These are phyloP conservation scores for Cebus imitator DNA, from an alignment of 2,113 vertebrate species.

Conservation along the genomic window DNA sequence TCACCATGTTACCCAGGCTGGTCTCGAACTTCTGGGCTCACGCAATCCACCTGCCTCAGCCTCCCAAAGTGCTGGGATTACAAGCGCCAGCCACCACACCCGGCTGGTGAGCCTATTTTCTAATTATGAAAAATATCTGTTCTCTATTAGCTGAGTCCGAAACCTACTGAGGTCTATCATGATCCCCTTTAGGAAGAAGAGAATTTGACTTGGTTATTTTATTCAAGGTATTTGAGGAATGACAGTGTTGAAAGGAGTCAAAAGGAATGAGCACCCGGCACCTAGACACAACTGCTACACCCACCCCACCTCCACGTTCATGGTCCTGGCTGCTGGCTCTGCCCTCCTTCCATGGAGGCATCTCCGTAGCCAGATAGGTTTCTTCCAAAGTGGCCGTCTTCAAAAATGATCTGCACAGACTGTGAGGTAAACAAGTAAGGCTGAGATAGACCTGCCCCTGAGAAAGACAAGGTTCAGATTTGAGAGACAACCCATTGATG, in stretches of 20 bases:
- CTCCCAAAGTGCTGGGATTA: not conserved
- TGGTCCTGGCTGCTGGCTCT: not conserved
- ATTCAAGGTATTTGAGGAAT: not conserved
- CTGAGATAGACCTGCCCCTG: not conserved
- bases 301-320: rapidly evolving
- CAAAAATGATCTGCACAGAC: not conserved
- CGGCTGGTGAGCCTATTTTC: not conserved
- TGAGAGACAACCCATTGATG: not conserved
- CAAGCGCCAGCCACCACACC: not conserved
- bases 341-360: not conserved
- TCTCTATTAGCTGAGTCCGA: not conserved
- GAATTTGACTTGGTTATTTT: not conserved
- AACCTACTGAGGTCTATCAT: not conserved
- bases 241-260: not conserved
- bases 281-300: not conserved
- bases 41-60: not conserved
- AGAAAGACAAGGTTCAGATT: not conserved
- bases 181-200: not conserved
- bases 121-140: not conserved
- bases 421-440: not conserved
- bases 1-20: not conserved
- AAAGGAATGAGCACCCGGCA: not conserved
- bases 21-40: not conserved
- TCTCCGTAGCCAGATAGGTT: not conserved
- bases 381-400: not conserved